Conservation (phyloP, 2,113 vertebrate genomes). For the Menidia beryllina region DNA sequence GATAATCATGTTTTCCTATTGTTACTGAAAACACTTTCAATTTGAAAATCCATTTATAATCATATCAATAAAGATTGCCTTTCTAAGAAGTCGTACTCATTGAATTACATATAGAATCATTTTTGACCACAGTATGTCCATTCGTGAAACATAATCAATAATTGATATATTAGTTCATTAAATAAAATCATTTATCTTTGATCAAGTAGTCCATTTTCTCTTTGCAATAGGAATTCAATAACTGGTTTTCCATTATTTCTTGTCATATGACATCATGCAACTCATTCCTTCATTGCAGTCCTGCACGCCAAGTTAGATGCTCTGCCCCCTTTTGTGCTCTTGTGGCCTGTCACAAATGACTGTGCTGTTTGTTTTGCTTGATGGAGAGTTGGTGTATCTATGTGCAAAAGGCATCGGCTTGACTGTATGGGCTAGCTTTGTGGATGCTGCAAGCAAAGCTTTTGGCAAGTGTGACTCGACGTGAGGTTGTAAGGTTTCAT, state of each 20-base stretch:
- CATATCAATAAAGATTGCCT: constrained; percentile 6
- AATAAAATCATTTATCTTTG: constrained; percentile 7
- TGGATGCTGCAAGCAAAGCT: constrained; percentile 66
- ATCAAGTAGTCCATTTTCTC: constrained; percentile 20
- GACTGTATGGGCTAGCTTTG: constrained; percentile 74
- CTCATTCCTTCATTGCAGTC: constrained; percentile 73
- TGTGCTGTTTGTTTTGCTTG: constrained; percentile 74
- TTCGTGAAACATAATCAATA: constrained; percentile 20
- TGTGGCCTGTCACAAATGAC: constrained; percentile 66
- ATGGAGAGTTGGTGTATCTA: constrained; percentile 68
- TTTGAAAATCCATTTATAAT: constrained; percentile 28
- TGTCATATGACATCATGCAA: constrained; percentile 65
- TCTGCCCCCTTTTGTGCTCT: constrained; percentile 54
- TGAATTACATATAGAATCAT: background rate
- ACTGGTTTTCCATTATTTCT: constrained; percentile 35
- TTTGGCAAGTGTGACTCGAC: constrained; percentile 45
- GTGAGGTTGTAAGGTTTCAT: constrained; percentile 66
- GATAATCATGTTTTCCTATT: constrained; percentile 71
- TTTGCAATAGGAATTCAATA: constrained; percentile 74
- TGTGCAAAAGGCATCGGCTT: constrained; percentile 71
- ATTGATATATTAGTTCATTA: background rate
- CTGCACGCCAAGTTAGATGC: constrained; percentile 66
- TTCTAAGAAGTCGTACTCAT: background rate
- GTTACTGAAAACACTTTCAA: constrained; percentile 36
- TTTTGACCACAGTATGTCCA: constrained; percentile 2